Percentiles rank a stretch among this genome's conserved stretches.
phyloP scores from a whole-genome alignment of 2,888 invertebrate genomes.

The Drosophila mayaguana region DNA sequence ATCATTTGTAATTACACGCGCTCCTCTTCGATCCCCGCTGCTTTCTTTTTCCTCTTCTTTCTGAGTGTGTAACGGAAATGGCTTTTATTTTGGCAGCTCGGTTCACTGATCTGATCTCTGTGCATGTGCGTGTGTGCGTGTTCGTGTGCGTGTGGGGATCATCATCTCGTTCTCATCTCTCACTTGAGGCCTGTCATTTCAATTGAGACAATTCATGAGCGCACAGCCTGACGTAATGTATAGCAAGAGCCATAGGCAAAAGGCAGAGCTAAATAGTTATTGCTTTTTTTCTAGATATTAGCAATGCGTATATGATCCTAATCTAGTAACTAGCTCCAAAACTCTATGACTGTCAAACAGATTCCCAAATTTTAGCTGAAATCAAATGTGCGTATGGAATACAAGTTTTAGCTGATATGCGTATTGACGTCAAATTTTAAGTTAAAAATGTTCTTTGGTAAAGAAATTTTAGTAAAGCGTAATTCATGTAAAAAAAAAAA shows the following conservation, averaged over 20 bases:
- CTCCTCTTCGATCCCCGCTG: conserved; percentile 16
- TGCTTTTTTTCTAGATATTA: background rate
- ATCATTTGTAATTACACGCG: conserved; percentile 72
- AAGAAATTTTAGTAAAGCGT: too few relatives aligned
- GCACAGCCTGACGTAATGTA: conserved; percentile 23
- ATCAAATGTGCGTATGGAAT: background rate
- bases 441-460: too few relatives aligned
- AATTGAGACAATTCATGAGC: conserved; percentile 47
- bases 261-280: background rate
- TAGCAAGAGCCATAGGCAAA: background rate
- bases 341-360: background rate
- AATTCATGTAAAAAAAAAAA: too few relatives aligned
- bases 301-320: background rate
- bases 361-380: background rate
- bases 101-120: conserved; percentile 60
- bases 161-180: conserved; percentile 21
- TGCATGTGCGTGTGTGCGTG: conserved; percentile 33
- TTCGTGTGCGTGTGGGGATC: conserved; percentile 18
- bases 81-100: conserved; percentile 52
- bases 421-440: too few relatives aligned
- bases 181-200: conserved; percentile 47
- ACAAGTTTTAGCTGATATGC: background rate
- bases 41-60: conserved; percentile 15
- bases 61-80: conserved; percentile 65
- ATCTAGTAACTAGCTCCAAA: background rate